These are phyloP conservation scores for Amblyjoppa proteus DNA, from an alignment of 2,888 invertebrate genomes.

Conservation along the genomic window DNA sequence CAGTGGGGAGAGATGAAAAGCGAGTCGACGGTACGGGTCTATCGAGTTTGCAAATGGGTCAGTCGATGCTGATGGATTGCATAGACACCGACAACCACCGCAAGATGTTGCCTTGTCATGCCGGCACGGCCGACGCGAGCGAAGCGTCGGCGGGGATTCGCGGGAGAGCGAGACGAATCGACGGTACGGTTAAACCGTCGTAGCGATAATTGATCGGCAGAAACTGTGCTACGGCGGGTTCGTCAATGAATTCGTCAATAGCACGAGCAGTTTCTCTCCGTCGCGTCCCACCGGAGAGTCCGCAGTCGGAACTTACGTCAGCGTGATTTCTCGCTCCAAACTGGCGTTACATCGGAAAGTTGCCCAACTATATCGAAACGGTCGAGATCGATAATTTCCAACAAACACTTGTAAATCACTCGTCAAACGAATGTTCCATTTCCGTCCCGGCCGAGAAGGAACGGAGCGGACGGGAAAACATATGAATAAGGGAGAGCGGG, in stretches of 20 bases:
- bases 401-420: not conserved
- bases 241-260: constrained; percentile 41
- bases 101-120: constrained; percentile 64
- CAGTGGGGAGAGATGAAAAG: constrained; percentile 36
- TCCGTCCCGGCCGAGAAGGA: not conserved
- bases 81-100: constrained; percentile 61
- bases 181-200: constrained; percentile 60
- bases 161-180: constrained; percentile 55
- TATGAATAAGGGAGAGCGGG: not conserved
- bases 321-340: constrained; percentile 8
- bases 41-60: constrained; percentile 68
- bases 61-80: constrained; percentile 66
- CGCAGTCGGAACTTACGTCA: constrained; percentile 10
- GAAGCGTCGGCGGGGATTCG: constrained; percentile 12
- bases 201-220: constrained; percentile 60
- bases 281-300: not conserved
- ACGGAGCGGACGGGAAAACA: not conserved
- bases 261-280: not conserved
- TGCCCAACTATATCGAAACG: not conserved
- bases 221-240: constrained; percentile 48
- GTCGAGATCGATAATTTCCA: too few relatives aligned
- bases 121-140: constrained; percentile 20
- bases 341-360: not conserved
- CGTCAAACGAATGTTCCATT: not conserved
- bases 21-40: constrained; percentile 52